Evolutionary conservation across 1,140 invertebrate species (phyloP).

Genomic region (Brachionus calyciflorus): DNA sequence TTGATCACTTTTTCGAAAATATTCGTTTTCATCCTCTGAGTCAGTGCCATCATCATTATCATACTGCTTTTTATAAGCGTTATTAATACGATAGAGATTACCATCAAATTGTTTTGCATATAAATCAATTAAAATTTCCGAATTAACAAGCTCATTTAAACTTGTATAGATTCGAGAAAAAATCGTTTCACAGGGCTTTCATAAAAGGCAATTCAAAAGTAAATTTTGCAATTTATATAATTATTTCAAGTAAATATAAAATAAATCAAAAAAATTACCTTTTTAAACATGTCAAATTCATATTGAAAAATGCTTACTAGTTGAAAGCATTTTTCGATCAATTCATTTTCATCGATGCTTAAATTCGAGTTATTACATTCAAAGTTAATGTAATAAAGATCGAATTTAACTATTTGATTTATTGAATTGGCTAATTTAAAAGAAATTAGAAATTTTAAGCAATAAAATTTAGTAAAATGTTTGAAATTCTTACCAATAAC

Average conservation of each 20-base stretch:
- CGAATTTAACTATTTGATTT: not conserved
- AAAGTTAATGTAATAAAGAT: slow-evolving; percentile 1
- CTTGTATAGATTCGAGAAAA: not conserved
- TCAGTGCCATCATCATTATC: not conserved
- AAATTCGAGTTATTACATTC: not conserved
- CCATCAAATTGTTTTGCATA: not conserved
- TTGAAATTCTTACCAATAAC: slow-evolving; percentile 21
- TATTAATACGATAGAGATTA: not conserved
- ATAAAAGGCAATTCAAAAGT: too few relatives aligned
- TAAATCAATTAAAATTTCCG: slow-evolving; percentile 7
- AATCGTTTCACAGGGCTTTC: slow-evolving; percentile 20
- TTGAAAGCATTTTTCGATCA: slow-evolving; percentile 27
- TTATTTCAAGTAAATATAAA: not conserved
- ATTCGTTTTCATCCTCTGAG: not conserved
- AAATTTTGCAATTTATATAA: too few relatives aligned
- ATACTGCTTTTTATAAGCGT: not conserved
- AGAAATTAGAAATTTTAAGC: too few relatives aligned
- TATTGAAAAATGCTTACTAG: slow-evolving; percentile 8
- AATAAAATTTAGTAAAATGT: not conserved
- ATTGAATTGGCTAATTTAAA: not conserved
- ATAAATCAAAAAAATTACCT: not conserved
- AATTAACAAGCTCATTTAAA: not conserved
- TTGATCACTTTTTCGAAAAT: not conserved
- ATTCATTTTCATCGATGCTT: slow-evolving; percentile 19
- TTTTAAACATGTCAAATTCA: slow-evolving; percentile 34